phyloP scores from a whole-genome alignment of 1,140 invertebrate species.

The Drosophila pachea region DNA sequence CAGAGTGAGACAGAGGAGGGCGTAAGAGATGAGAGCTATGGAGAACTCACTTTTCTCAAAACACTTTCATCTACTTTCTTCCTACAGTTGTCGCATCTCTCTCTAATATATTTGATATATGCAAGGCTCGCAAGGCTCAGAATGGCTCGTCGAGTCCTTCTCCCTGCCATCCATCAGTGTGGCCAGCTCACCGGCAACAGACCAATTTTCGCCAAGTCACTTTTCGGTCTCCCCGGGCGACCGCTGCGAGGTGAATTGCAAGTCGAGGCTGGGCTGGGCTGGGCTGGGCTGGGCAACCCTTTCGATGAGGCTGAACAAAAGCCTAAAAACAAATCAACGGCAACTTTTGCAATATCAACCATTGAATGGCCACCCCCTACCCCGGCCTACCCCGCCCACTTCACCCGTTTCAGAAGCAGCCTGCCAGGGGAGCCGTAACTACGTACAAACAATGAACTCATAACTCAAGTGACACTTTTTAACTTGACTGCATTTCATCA shows the following conservation, averaged over 20 bases:
- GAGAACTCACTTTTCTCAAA: too few species aligned
- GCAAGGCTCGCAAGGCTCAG: too few species aligned
- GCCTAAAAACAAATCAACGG: conserved; percentile 44
- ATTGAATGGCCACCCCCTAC: conserved; percentile 31
- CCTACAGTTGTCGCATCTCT: too few species aligned
- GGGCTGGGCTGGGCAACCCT: conserved; percentile 31
- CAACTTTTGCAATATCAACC: conserved; percentile 44
- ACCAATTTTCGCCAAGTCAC: conserved; percentile 18
- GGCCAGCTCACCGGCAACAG: conserved; percentile 11
- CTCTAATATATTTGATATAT: too few species aligned
- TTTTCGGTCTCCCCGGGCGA: conserved; percentile 32
- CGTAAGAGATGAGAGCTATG: too few species aligned
- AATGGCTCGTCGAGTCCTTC: not conserved
- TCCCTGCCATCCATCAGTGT: not conserved
- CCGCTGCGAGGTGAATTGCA: conserved; percentile 22
- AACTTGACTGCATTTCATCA: conserved; percentile 78
- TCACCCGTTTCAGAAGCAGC: conserved; percentile 1
- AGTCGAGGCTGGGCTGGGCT: not conserved
- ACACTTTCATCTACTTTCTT: too few species aligned
- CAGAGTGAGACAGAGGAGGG: not conserved
- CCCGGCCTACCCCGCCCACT: not conserved
- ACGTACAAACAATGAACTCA: conserved; percentile 76
- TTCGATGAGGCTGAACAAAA: conserved; percentile 31
- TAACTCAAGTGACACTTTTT: conserved; percentile 79
- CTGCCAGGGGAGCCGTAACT: conserved; percentile 47